Base-by-base conservation (phyloP, 2,888 invertebrate species). In the Troglohyphantes excavatus region DNA sequence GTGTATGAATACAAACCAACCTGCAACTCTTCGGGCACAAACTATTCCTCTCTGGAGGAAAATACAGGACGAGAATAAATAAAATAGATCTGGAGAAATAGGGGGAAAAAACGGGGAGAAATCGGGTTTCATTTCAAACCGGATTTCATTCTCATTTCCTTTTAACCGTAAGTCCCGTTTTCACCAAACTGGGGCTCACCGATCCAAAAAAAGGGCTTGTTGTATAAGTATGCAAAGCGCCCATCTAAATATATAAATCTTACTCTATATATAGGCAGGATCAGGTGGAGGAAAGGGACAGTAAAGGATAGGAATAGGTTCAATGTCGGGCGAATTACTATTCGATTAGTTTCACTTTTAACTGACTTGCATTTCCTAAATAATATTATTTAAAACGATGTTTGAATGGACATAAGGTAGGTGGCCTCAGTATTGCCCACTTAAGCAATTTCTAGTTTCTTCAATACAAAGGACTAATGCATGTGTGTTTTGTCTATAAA, bases 121-220 rank as follows among this genome's bases (percentile, higher is more conserved):
- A 67, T 78, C 39, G 61, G 53, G 68, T 86, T 86, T 68, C 85
- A 86, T 86, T 86, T 70, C 76, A 59, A 78, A 61, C 78, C 61
- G 85, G 85, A 86, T 86, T 61, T 53, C 70, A 26, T 86, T 86
- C 85, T 86, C 85, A 78, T 86, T 86, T 86, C 85, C 76, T 67
- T 39, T 65, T 86, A 86, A 86, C 72, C 70, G 70, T 70, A 73
- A 83, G 73, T 83, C 73, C 72, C 63, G 59, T 82, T 82, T 73
- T 61, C 39, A 33, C 63, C 53, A 72, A 73, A 73, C 65, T 73
- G 73, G 43, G 73, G 63, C 33, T 59, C 65, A 46, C 29, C 65
- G 46, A 63, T 43, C 43, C 61, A 26, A 7, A 17, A 82, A 21
- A 19, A 13, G 83, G 23, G 61, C 43, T 21, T 63, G 65, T 65